Evolutionary conservation across 1,140 invertebrate species (phyloP).

Genomic region (Zaprionus vittiger): DNA sequence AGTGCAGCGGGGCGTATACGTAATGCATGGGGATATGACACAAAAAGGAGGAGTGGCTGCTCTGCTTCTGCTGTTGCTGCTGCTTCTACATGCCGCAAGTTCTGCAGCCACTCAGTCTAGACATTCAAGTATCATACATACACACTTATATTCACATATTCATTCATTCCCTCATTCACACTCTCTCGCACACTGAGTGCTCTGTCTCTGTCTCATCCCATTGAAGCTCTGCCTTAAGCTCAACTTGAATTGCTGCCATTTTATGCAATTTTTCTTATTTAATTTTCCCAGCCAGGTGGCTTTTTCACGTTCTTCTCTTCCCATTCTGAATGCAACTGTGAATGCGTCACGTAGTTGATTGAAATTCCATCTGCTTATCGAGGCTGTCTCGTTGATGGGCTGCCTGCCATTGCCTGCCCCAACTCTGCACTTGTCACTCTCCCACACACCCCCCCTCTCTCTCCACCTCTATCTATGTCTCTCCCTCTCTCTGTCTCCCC

Average conservation of each 20-base stretch:
- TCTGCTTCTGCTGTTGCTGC: background rate
- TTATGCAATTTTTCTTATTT: slow-evolving; percentile 34
- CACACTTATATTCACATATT: slow-evolving; percentile 3
- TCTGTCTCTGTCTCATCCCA: background rate
- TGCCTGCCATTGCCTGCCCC: slow-evolving; percentile 9
- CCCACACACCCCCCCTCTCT: too few species aligned
- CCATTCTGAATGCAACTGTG: slow-evolving; percentile 6
- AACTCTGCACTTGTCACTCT: slow-evolving; percentile 37
- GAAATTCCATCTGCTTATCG: slow-evolving; percentile 73
- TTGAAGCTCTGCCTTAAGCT: slow-evolving; percentile 12
- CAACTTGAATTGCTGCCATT: slow-evolving; percentile 31
- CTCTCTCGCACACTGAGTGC: background rate
- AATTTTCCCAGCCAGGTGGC: slow-evolving; percentile 30
- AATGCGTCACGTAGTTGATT: slow-evolving; percentile 70
- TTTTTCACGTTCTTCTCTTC: slow-evolving; percentile 21
- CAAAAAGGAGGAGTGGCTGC: slow-evolving; percentile 14
- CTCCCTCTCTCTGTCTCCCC: background rate
- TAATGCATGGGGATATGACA: slow-evolving; percentile 35
- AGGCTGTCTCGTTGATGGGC: slow-evolving; percentile 21
- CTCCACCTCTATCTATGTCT: background rate
- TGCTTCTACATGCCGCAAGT: background rate
- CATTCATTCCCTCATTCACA: slow-evolving; percentile 14
- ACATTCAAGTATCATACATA: slow-evolving; percentile 41
- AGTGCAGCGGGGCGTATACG: slow-evolving; percentile 44
- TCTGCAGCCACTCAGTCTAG: slow-evolving; percentile 47